Conservation (phyloP, 92 coral and sea anemone genomes). For the Phymanthus crucifer region DNA sequence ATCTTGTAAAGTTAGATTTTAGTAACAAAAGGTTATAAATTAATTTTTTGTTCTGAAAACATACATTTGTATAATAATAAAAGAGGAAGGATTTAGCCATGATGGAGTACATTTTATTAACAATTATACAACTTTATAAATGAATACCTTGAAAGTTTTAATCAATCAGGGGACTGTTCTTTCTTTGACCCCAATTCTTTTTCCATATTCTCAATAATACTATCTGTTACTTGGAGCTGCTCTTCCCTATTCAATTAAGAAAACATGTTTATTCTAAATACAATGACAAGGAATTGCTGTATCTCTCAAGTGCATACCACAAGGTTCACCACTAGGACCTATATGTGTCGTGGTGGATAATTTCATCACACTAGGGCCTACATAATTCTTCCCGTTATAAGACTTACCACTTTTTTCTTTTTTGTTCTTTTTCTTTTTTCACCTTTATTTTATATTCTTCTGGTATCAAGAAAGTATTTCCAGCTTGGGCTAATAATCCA, state of each 20-base stretch:
- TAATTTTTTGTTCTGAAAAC: too few species aligned
- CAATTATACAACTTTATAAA: too few species aligned
- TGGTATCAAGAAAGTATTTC: constrained; percentile 66
- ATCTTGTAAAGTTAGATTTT: too few species aligned
- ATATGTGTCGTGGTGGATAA: too few species aligned
- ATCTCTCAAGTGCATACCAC: background rate
- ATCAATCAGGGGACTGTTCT: background rate
- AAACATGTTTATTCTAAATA: background rate
- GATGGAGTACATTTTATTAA: too few species aligned
- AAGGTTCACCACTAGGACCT: too few species aligned
- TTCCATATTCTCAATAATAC: constrained; percentile 76
- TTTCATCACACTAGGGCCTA: too few species aligned
- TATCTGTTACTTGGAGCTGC: constrained; percentile 61
- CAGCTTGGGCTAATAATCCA: constrained; percentile 80
- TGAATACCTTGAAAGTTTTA: too few species aligned
- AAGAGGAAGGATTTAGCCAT: too few species aligned
- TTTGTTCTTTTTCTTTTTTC: constrained; percentile 42
- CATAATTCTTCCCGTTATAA: background rate
- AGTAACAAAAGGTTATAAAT: too few species aligned
- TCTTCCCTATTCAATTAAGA: constrained; percentile 48
- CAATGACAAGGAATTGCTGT: background rate
- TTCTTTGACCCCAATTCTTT: constrained; percentile 45
- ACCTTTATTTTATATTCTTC: constrained; percentile 67
- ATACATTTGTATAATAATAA: too few species aligned
- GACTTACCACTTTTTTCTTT: constrained; percentile 24